phyloP scores from a whole-genome alignment of 1,140 invertebrate genomes.

The Heliothis virescens region DNA sequence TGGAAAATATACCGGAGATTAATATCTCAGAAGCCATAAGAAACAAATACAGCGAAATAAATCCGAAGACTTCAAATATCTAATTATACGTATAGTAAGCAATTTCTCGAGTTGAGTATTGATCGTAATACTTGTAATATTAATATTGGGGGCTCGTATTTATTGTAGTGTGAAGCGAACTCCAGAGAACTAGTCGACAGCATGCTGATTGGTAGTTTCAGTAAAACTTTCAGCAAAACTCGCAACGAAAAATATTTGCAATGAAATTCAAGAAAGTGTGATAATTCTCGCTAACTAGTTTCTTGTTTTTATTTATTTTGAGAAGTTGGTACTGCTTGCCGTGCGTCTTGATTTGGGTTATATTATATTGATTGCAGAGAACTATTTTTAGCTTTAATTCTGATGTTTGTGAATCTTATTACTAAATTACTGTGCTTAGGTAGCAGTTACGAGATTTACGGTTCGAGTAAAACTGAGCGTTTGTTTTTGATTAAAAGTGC shows the following conservation, averaged over 20 bases:
- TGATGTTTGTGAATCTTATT: not conserved
- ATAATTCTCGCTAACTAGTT: not conserved
- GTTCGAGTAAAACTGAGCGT: not conserved
- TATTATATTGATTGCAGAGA: constrained; percentile 5
- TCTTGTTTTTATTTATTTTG: constrained; percentile 27
- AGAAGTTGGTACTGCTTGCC: not conserved
- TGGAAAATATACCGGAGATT: too few species aligned
- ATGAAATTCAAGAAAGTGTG: constrained; percentile 12
- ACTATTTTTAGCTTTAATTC: constrained; percentile 5
- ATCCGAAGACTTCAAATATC: too few species aligned
- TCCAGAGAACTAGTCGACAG: not conserved
- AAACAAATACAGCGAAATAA: too few species aligned
- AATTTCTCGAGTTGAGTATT: too few species aligned
- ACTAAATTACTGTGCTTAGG: not conserved
- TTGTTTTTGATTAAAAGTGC: too few species aligned
- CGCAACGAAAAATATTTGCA: not conserved
- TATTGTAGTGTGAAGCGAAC: not conserved
- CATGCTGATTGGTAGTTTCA: not conserved
- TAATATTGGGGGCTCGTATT: not conserved
- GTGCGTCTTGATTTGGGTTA: not conserved
- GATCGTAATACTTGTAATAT: not conserved
- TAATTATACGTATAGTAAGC: too few species aligned
- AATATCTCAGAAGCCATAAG: too few species aligned
- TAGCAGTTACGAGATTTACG: not conserved
- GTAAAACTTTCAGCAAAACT: constrained; percentile 8